Percentiles rank a stretch among this genome's conserved stretches.
Evolutionary conservation across 2,797 vertebrate genomes (phyloP).

Genomic region (Dermochelys coriacea): DNA sequence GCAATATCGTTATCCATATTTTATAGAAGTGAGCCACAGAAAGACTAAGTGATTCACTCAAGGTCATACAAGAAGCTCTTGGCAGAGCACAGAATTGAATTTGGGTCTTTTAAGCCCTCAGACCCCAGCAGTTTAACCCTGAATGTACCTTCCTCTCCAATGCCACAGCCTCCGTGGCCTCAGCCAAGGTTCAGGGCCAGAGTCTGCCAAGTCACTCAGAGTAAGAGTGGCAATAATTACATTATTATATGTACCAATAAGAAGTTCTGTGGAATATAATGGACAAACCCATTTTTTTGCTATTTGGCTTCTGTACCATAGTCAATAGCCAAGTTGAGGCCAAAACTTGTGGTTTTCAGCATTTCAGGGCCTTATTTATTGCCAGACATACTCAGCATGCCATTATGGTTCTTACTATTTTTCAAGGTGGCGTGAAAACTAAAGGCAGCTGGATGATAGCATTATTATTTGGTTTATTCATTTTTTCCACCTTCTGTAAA

Average conservation of each 20-base stretch:
- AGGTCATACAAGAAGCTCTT: not conserved
- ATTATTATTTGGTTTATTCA: not conserved
- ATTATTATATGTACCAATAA: not conserved
- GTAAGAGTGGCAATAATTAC: no score
- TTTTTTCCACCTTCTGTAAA: not conserved
- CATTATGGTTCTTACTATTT: not conserved
- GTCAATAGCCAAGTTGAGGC: not conserved
- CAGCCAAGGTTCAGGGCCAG: not conserved
- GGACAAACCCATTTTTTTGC: not conserved
- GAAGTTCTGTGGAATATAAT: not conserved
- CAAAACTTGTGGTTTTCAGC: not conserved
- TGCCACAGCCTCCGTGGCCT: not conserved
- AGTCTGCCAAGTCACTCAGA: rapidly evolving
- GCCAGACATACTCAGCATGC: not conserved
- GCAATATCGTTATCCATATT: not conserved
- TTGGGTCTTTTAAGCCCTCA: not conserved
- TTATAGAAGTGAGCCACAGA: not conserved
- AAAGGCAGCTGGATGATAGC: not conserved
- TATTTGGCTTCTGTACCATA: not conserved
- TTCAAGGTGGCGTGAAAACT: not conserved
- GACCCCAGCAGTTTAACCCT: not conserved
- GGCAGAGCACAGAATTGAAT: not conserved
- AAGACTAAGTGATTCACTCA: rapidly evolving
- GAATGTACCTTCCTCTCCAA: not conserved
- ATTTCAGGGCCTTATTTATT: not conserved